A percentile compares a stretch with the other conserved stretches of the same genome.
phyloP scores from a whole-genome alignment of 2,113 vertebrate species.

The Calonectris borealis region DNA sequence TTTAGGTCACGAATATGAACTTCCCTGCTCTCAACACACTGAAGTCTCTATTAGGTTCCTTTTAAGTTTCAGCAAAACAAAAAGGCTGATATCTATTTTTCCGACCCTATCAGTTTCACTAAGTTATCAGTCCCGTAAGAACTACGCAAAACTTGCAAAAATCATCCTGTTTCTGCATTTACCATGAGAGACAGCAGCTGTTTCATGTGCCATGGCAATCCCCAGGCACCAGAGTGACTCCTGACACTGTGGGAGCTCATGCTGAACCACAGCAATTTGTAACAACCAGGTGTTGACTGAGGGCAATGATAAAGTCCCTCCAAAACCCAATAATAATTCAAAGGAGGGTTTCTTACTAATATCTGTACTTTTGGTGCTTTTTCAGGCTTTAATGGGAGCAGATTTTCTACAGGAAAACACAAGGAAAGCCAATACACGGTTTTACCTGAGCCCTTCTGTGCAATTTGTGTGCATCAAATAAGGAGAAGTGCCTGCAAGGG shows the following conservation, averaged over 20 bases:
- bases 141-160: background rate
- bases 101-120: background rate
- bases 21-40: background rate
- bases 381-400: background rate
- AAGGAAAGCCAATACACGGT: background rate
- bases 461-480: background rate
- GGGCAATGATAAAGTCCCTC: background rate
- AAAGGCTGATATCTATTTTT: background rate
- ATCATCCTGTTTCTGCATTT: background rate
- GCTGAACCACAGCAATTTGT: background rate
- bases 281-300: background rate
- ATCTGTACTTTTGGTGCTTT: background rate
- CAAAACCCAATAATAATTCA: background rate
- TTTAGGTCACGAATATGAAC: background rate
- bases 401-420: background rate
- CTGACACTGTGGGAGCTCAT: accelerated
- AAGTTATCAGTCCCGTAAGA: background rate
- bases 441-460: background rate
- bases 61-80: background rate
- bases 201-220: background rate
- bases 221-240: accelerated
- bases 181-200: background rate
- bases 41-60: background rate
- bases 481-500: background rate
- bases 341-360: background rate